Evolutionary conservation across 2,888 invertebrate species (phyloP).

Genomic region (Amphipoea lucens): DNA sequence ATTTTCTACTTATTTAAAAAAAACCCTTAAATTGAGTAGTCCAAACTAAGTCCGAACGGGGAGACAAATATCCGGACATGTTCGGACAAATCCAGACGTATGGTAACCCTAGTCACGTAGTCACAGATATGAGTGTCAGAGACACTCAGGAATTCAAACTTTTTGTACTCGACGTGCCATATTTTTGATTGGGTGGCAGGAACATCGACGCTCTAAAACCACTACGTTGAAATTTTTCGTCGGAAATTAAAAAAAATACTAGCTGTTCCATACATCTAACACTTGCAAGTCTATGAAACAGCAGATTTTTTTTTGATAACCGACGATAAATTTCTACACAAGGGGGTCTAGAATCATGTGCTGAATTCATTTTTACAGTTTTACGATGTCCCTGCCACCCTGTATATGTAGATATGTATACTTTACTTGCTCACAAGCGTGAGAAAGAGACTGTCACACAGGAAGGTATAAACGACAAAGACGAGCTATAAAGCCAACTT

Average conservation of each 20-base stretch:
- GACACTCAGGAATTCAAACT: not conserved
- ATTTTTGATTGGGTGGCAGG: not conserved
- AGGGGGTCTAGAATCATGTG: no score
- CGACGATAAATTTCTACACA: no score
- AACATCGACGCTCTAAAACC: no score
- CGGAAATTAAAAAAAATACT: no score
- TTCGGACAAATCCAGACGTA: not conserved
- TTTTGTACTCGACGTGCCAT: not conserved
- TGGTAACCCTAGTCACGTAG: not conserved
- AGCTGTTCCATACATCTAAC: no score
- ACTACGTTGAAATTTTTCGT: no score
- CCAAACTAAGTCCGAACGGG: not conserved
- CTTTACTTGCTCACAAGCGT: not conserved
- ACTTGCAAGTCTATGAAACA: no score
- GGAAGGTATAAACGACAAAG: not conserved
- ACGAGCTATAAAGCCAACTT: not conserved
- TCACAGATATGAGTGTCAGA: not conserved
- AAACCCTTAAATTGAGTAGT: not conserved
- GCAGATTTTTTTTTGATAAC: no score
- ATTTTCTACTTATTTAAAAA: not conserved
- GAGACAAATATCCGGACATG: no score
- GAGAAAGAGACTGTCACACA: not conserved
- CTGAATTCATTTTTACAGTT: no score
- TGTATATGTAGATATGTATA: not conserved
- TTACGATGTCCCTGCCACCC: no score